Evolutionary conservation across 1,140 invertebrate species (phyloP), one percentile per base, ranked within the genome.

Genomic region (Drosophila setifemur): DNA sequence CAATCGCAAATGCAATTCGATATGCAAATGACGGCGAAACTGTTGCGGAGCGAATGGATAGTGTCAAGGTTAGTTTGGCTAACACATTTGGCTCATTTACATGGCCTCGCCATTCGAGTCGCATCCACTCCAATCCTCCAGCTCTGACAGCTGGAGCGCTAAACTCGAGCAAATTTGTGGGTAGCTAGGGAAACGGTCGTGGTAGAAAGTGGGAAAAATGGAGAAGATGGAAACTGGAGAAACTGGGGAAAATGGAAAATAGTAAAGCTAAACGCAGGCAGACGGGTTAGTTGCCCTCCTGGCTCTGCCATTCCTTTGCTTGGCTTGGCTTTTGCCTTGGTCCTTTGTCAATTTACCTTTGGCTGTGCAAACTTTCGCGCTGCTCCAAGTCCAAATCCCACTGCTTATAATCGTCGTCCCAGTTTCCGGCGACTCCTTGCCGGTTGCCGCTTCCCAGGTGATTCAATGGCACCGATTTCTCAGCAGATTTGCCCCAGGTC

Each of bases 261-360:
- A 12, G 53, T 9, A 58, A 53, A 61, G 66, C 60, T 47, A 58
- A 74, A 73, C 57, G 68, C 68, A 63, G 39, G 63, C 52, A n/a
- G n/a, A n/a, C n/a, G 48, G 49, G 69, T 72, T 73, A 73, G 69
- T 57, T 73, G 54, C 23, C 33, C 33, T 40, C 12, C 14, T 43
- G 23, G 12, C 21, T 49, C 44, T 1, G 29, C 29, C 2, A 33
- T 31, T 45, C 28, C 31, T 43, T 66, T 37, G 11, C 12, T 19
- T 37, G n/a, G 11, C 11, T 49, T 39, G 66, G 31, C 26, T 18
- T 52, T 35, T 26, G n/a, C 48, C 44, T 43, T 70, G 35, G 50
- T 29, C 55, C 66, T 78, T 64, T 74, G 67, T 72, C 61, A 75
- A 86, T 86, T 86, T 86, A 86, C 81, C 81, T 86, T 81, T 73